phyloP scores from a whole-genome alignment of 1,140 invertebrate genomes.

The Andrena cerasifolii region DNA sequence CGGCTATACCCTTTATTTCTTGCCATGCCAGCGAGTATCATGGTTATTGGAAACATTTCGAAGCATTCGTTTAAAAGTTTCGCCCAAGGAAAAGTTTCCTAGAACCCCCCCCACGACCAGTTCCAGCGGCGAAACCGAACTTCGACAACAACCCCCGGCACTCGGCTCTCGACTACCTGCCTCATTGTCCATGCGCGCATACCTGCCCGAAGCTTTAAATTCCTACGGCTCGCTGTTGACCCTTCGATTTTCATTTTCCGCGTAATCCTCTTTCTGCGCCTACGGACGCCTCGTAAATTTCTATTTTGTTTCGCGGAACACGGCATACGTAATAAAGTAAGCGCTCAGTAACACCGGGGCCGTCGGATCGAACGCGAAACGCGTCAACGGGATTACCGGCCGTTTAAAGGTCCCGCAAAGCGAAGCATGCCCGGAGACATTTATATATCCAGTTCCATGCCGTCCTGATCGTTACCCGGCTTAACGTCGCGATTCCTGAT shows the following conservation, averaged over 20 bases:
- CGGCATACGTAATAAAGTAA: background rate
- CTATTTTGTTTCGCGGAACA: background rate
- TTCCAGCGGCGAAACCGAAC: background rate
- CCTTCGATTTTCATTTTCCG: background rate
- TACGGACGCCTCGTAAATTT: background rate
- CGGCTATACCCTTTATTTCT: too few species aligned
- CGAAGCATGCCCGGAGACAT: fast-evolving
- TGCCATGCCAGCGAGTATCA: too few species aligned
- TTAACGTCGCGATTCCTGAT: background rate
- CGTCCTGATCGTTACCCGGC: too few species aligned
- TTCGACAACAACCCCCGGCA: background rate
- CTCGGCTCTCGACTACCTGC: conserved; percentile 14
- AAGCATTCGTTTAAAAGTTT: background rate
- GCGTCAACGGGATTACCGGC: too few species aligned
- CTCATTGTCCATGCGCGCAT: background rate
- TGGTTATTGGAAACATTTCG: background rate
- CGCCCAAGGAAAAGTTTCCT: too few species aligned
- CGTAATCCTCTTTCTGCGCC: fast-evolving
- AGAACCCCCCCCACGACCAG: fast-evolving
- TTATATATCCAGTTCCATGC: background rate
- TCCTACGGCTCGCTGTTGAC: background rate
- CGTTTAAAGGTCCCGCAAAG: too few species aligned
- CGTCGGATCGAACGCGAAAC: background rate
- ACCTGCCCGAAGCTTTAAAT: conserved; percentile 7
- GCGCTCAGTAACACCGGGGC: background rate